Evolutionary conservation across 2,888 invertebrate genomes (phyloP).

Genomic region (Drosophila koepferae): DNA sequence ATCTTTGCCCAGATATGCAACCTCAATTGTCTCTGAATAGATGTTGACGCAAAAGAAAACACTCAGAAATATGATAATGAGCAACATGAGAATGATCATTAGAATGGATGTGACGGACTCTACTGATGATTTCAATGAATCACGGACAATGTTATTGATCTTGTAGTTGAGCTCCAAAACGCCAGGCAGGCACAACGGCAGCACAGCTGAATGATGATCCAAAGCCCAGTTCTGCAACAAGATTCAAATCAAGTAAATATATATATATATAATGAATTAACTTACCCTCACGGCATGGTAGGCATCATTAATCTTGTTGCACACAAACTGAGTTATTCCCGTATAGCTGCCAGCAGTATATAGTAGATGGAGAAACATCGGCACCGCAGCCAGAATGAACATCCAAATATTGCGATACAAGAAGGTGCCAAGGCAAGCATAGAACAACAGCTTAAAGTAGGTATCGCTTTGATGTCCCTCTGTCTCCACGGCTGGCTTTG

Average conservation of each 20-base stretch:
- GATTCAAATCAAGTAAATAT: not conserved
- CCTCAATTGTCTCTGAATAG: slow-evolving; percentile 96
- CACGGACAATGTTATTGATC: slow-evolving; percentile 88
- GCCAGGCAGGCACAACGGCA: slow-evolving; percentile 92
- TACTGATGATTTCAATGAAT: slow-evolving; percentile 90
- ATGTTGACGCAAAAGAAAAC: slow-evolving; percentile 91
- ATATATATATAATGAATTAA: not conserved
- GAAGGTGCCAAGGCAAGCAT: slow-evolving; percentile 93
- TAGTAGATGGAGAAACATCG: slow-evolving; percentile 86
- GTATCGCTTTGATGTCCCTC: slow-evolving; percentile 87
- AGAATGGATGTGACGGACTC: slow-evolving; percentile 94
- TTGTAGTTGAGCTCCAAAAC: slow-evolving; percentile 89
- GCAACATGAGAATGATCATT: slow-evolving; percentile 93
- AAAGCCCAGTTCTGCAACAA: slow-evolving; percentile 85
- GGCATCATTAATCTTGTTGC: slow-evolving; percentile 64
- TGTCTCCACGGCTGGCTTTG: slow-evolving; percentile 63
- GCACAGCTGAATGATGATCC: slow-evolving; percentile 87
- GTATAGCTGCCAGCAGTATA: slow-evolving; percentile 77
- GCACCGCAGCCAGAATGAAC: slow-evolving; percentile 91
- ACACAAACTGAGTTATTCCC: slow-evolving; percentile 81
- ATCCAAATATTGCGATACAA: slow-evolving; percentile 95
- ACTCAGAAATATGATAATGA: slow-evolving; percentile 91
- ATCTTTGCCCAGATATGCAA: slow-evolving; percentile 95
- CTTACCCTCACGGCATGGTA: slow-evolving; percentile 69
- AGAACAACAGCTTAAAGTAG: slow-evolving; percentile 92